These are phyloP conservation scores for Rhynchomys soricoides DNA, from an alignment of 2,113 vertebrate genomes.

Conservation along the genomic window DNA sequence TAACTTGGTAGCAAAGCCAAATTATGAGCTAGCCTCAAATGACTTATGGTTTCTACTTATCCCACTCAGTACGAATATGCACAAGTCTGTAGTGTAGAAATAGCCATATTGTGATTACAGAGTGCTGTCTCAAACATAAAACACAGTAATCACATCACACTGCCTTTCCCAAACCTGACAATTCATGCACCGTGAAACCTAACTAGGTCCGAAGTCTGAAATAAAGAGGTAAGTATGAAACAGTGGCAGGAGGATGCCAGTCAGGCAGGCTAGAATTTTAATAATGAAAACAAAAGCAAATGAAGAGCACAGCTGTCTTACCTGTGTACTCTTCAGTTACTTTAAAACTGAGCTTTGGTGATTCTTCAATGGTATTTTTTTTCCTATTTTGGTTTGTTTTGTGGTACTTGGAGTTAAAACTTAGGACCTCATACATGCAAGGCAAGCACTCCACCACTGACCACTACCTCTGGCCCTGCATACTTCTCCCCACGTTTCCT, in stretches of 20 bases:
- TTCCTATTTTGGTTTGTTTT: not conserved
- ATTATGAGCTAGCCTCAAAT: not conserved
- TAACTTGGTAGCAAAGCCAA: constrained; percentile 32
- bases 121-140: not conserved
- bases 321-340: not conserved
- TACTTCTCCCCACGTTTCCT: not conserved
- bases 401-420: not conserved
- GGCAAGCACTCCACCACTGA: not conserved
- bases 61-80: not conserved
- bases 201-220: not conserved
- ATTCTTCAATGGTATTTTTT: constrained; percentile 17
- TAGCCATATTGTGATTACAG: not conserved
- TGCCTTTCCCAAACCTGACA: constrained; percentile 44
- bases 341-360: constrained; percentile 35
- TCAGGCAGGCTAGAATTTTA: not conserved
- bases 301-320: constrained; percentile 35
- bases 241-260: not conserved
- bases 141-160: constrained; percentile 6
- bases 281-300: not conserved
- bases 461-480: not conserved
- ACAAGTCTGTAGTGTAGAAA: constrained; percentile 17
- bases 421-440: too few relatives aligned
- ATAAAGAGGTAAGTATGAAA: constrained; percentile 12
- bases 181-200: constrained; percentile 31
- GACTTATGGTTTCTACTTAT: not conserved